Evolutionary conservation across 2,888 invertebrate species (phyloP).

Genomic region (Hyles lineata): DNA sequence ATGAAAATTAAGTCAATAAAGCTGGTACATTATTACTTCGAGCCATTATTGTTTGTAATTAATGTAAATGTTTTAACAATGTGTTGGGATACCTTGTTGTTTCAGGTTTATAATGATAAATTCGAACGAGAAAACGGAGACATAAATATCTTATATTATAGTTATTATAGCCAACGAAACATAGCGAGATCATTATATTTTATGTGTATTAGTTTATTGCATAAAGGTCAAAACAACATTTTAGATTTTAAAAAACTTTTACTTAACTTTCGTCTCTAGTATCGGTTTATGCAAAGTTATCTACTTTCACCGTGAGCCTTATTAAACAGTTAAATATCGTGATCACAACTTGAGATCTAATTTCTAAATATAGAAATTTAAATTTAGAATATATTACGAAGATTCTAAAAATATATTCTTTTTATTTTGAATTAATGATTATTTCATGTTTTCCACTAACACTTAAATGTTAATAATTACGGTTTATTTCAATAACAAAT

Average conservation of each 20-base stretch:
- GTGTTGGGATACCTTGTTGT: background rate
- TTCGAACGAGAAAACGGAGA: background rate
- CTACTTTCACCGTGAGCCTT: conserved; percentile 46
- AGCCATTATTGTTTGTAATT: background rate
- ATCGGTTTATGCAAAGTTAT: conserved; percentile 39
- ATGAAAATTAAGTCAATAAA: background rate
- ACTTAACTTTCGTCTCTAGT: conserved; percentile 43
- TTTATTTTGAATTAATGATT: too few species aligned
- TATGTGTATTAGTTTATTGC: conserved; percentile 19
- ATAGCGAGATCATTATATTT: conserved; percentile 1
- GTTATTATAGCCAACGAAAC: background rate
- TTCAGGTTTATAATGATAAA: background rate
- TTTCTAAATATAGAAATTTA: conserved; percentile 17
- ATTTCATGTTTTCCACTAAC: too few species aligned
- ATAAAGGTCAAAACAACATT: conserved; percentile 30
- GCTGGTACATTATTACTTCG: background rate
- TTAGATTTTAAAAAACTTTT: conserved; percentile 29
- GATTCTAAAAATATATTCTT: too few species aligned
- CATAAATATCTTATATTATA: conserved; percentile 14
- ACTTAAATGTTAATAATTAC: too few species aligned
- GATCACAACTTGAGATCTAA: conserved; percentile 21
- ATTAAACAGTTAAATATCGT: conserved; percentile 33
- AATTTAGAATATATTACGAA: background rate
- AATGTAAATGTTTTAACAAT: background rate
- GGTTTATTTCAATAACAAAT: too few species aligned